phyloP scores from a whole-genome alignment of 2,797 vertebrate genomes.

The Chloroceryle amazona region DNA sequence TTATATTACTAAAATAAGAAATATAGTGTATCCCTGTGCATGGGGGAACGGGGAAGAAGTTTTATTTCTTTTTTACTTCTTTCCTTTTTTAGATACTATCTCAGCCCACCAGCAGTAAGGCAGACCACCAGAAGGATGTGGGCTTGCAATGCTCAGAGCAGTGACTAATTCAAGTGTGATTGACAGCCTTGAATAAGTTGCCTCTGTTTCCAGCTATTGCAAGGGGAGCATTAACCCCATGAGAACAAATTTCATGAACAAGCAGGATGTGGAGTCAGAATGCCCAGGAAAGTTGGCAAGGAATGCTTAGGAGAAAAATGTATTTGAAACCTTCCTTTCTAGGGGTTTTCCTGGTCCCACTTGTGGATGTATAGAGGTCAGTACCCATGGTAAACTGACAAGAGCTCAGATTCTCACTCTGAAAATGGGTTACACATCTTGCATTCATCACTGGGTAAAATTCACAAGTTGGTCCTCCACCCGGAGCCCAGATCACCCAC shows the following conservation, averaged over 20 bases:
- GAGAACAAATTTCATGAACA: neutral
- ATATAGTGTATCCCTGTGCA: neutral
- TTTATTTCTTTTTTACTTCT: neutral
- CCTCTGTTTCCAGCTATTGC: neutral
- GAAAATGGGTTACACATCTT: neutral
- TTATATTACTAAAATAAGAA: neutral
- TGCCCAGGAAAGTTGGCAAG: neutral
- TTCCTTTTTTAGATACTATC: neutral
- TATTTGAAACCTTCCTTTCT: neutral
- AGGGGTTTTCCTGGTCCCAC: neutral
- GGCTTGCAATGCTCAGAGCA: neutral
- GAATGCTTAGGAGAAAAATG: neutral
- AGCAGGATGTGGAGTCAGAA: neutral
- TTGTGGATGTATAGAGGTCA: neutral
- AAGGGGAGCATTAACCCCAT: accelerated
- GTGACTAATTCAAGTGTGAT: neutral
- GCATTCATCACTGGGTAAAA: neutral
- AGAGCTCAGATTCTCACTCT: neutral
- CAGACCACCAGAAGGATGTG: neutral
- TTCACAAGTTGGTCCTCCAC: neutral
- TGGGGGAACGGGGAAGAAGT: neutral
- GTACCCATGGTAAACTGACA: neutral
- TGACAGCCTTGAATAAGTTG: neutral
- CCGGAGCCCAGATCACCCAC: neutral
- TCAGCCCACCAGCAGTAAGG: neutral